Base-by-base conservation (phyloP, 2,888 invertebrate species). In the Cenopis cana region DNA sequence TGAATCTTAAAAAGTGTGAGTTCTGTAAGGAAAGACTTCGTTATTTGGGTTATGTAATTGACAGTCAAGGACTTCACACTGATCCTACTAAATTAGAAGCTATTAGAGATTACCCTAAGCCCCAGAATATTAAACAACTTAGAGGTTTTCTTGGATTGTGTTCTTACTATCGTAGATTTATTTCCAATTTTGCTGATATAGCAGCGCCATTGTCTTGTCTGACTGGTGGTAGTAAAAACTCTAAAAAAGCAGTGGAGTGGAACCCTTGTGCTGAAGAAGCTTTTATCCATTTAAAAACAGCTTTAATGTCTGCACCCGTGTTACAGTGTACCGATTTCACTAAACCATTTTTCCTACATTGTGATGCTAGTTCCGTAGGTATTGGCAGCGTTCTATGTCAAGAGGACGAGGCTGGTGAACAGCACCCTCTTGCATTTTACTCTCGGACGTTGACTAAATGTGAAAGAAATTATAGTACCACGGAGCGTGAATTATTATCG, bases 171-270 rank as follows among this genome's bases (percentile, higher is more conserved):
- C 71, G 77, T 17, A 59, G 75, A 9, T 78, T 78, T 52, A 74
- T 79, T 17, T 73, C 75, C 5, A 76, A 78, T 59, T 78, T 79
- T 67, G 75, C 76, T 49, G 68, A 67, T 8, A 67, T 78, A 0
- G 76, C 77, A 29, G 74, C 74, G 1, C 79, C 79, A 4, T 56
- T 78, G 1, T 76, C 77, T 38, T 71, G 72, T 49, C 49, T 79
- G 12, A 79, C 78, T 0, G 75, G 76, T 8, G 68, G 65, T 10
- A 67, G 73, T 12, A 74, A 75, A 41, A 73, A 72, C 10, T 61
- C 69, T 1, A 64, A 64, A 36, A 38, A 33, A 4, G 29, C 20
- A 10, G 29, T 64, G 5, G 33, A 33, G 9, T 64, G 69, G 41
- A 55, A 38, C 3, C 38, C 38, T 8, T 2, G 38, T 8, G 54